Evolutionary conservation across 2,888 invertebrate genomes (phyloP).

Genomic region (Oscheius myriophilus): DNA sequence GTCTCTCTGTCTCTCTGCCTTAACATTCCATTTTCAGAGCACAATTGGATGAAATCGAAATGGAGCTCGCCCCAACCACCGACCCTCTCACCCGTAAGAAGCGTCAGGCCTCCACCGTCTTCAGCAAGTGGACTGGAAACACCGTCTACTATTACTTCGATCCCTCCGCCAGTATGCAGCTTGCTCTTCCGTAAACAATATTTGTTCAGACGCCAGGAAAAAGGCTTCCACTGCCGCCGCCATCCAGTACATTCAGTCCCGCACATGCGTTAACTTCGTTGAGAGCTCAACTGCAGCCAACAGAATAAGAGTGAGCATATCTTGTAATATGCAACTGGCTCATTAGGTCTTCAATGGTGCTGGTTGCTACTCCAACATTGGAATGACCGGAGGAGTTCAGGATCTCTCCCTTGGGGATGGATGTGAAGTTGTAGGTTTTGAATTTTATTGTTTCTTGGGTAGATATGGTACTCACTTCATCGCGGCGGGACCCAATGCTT

Average conservation of each 20-base stretch:
- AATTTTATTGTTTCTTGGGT: neutral
- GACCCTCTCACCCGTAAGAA: conserved; percentile 11
- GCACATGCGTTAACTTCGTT: conserved; percentile 39
- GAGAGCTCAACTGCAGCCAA: conserved; percentile 34
- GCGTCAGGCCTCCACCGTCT: conserved; percentile 35
- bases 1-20: neutral
- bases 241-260: conserved; percentile 23
- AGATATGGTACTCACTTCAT: too few relatives aligned
- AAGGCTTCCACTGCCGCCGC: conserved; percentile 31
- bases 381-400: conserved; percentile 46
- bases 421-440: conserved; percentile 33
- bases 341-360: conserved; percentile 39
- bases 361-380: conserved; percentile 45
- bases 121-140: conserved; percentile 37
- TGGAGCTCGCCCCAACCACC: neutral
- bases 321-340: neutral
- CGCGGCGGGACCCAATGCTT: too few relatives aligned
- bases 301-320: conserved; percentile 37
- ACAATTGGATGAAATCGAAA: neutral
- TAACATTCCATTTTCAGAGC: neutral
- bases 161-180: conserved; percentile 15
- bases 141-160: conserved; percentile 46
- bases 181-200: neutral
- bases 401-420: conserved; percentile 44
- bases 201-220: conserved; percentile 24